phyloP scores from a whole-genome alignment of 2,888 invertebrate genomes.

The Nemurella pictetii region DNA sequence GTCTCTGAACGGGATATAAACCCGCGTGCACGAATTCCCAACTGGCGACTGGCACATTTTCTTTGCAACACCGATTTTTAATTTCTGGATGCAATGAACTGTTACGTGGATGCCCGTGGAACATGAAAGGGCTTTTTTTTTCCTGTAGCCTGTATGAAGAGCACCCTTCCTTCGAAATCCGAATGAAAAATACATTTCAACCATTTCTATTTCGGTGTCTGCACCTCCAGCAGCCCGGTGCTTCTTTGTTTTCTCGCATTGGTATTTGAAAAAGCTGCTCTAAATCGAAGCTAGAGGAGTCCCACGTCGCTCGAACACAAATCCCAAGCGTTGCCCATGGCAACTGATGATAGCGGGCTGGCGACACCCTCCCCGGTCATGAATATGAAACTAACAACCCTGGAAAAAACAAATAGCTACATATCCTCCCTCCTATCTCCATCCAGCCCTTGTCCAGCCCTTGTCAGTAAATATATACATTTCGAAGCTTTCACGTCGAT shows the following conservation, averaged over 20 bases:
- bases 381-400: constrained; percentile 20
- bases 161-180: background rate
- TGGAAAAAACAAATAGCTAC: constrained; percentile 5
- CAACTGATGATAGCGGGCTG: background rate
- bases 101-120: background rate
- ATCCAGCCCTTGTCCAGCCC: background rate
- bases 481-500: background rate
- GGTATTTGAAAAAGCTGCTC: background rate
- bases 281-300: background rate
- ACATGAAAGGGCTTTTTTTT: background rate
- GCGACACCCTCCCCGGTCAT: constrained; percentile 1
- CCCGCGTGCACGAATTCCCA: too few species aligned
- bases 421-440: constrained; percentile 2
- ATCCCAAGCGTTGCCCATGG: background rate
- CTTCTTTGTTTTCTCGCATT: background rate
- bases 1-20: too few species aligned
- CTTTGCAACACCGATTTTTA: background rate
- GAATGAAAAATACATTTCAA: background rate
- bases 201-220: background rate
- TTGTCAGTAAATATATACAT: background rate
- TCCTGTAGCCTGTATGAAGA: background rate
- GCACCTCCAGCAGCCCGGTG: background rate
- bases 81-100: background rate
- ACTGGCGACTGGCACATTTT: background rate
- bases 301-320: too few species aligned